These are phyloP conservation scores for Drosophila dives DNA, from an alignment of 2,888 invertebrate genomes.

Conservation along the genomic window DNA sequence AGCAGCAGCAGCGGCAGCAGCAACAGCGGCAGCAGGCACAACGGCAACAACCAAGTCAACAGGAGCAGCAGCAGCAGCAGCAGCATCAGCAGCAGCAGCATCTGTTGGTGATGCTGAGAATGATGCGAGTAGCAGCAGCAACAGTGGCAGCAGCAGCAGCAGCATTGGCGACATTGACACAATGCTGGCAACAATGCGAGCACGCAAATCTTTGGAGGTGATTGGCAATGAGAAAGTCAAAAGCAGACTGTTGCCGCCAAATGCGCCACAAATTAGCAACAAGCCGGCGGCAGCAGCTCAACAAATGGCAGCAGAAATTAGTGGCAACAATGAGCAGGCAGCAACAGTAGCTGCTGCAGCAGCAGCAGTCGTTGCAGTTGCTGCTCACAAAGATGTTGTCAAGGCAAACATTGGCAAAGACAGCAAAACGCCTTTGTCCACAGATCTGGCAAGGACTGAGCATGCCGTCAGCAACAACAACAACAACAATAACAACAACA, in stretches of 20 bases:
- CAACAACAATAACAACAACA: slow-evolving; percentile 27
- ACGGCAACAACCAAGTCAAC: slow-evolving; percentile 35
- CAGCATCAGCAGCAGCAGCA: slow-evolving; percentile 26
- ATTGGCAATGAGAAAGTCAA: slow-evolving; percentile 56
- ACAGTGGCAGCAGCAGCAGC: slow-evolving; percentile 44
- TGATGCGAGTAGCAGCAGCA: slow-evolving; percentile 42
- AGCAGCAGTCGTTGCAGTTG: slow-evolving; percentile 40
- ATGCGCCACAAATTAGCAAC: slow-evolving; percentile 81
- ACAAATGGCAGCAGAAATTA: slow-evolving; percentile 63
- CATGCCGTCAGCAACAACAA: slow-evolving; percentile 30
- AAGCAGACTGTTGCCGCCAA: slow-evolving; percentile 68
- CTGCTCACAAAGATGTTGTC: slow-evolving; percentile 38
- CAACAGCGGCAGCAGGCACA: slow-evolving; percentile 34
- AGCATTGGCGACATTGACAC: slow-evolving; percentile 50
- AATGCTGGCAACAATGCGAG: slow-evolving; percentile 73
- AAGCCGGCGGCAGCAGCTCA: slow-evolving; percentile 66
- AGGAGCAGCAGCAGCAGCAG: slow-evolving; percentile 23
- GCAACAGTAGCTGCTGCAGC: slow-evolving; percentile 19
- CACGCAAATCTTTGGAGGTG: slow-evolving; percentile 81
- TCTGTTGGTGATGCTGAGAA: slow-evolving; percentile 40
- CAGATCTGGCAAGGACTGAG: slow-evolving; percentile 46
- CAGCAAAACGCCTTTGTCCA: slow-evolving; percentile 42
- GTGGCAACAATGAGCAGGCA: slow-evolving; percentile 59
- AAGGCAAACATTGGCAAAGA: slow-evolving; percentile 44
- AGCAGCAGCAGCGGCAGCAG: slow-evolving; percentile 45